Percentiles rank a stretch among this genome's conserved stretches.
phyloP scores from a whole-genome alignment of 2,888 invertebrate genomes.

The Andrena praecox region DNA sequence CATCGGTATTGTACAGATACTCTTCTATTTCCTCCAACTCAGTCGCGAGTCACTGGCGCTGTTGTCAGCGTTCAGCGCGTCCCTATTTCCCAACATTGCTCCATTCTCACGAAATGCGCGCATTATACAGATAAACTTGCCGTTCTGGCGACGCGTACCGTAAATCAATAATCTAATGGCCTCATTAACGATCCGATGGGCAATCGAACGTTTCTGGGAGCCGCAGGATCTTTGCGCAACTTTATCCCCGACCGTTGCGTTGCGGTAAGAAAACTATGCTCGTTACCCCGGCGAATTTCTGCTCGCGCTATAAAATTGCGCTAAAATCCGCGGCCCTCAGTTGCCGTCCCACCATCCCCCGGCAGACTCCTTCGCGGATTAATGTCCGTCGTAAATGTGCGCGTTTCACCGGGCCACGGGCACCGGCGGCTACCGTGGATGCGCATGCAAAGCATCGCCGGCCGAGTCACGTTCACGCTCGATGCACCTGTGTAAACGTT shows the following conservation, averaged over 20 bases:
- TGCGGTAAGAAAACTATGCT: not conserved
- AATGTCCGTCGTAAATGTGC: conserved; percentile 59
- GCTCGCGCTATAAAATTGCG: conserved; percentile 33
- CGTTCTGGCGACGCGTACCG: not conserved
- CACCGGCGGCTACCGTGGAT: conserved; percentile 18
- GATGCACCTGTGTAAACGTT: conserved; percentile 69
- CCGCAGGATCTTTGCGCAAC: not conserved
- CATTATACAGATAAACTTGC: not conserved
- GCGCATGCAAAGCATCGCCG: conserved; percentile 47
- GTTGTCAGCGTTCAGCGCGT: too few relatives aligned
- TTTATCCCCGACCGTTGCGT: not conserved
- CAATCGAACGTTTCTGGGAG: conserved; percentile 1
- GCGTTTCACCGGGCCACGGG: conserved; percentile 35
- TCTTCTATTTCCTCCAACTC: too few relatives aligned
- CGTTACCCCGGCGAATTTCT: not conserved
- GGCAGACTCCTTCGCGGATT: conserved; percentile 36
- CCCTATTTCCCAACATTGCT: too few relatives aligned
- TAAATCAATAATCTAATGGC: conserved; percentile 8
- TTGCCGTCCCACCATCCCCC: conserved; percentile 36
- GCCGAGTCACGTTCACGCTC: conserved; percentile 56
- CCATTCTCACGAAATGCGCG: too few relatives aligned
- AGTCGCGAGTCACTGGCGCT: too few relatives aligned
- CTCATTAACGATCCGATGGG: conserved; percentile 1
- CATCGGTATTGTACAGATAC: too few relatives aligned
- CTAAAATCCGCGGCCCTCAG: conserved; percentile 28